Evolutionary conservation across 2,113 vertebrate genomes (phyloP), one percentile per base, ranked within the genome.

Genomic region (Cinclus mexicanus): DNA sequence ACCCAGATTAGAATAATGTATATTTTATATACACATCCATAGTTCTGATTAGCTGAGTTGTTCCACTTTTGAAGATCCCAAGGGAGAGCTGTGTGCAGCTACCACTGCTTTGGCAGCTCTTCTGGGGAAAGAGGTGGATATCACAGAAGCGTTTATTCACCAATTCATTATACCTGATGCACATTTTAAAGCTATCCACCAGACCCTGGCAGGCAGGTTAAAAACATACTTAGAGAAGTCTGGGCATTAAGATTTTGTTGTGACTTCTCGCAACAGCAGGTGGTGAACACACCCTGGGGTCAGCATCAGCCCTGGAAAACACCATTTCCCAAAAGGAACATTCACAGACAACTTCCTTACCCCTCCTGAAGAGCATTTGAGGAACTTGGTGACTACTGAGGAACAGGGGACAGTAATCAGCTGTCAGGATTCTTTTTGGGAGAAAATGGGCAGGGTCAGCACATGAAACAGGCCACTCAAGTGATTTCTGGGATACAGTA

Each of bases 321-420:
- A 31, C 28, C 3, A 1, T 7, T 3, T 12, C 26, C 56, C 49
- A 12, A 39, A 33, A 3, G 26, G 14, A 80, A 35, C 6, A 10
- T 1, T 24, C 4, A 25, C 1, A 0, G 18, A 21, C 12, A 46
- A 25, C 26, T 12, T 25, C 61, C 25, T 29, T 15, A 19, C 4
- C 1, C 49, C 20, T 47, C 49, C 61, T 37, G 39, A 67, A 55
- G 25, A 20, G 8, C 17, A 3, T 4, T 3, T 9, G 2, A 23
- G 16, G 29, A 49, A 6, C 4, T 24, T 26, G 13, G 71, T 4
- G 22, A 41, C 20, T n/a, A 7, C 31, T 28, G 23, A 29, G 6
- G 22, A 81, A 49, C 9, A 68, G 11, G 14, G 10, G 4, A 64
- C 10, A n/a, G 24, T 0, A 26, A 46, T 11, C 20, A 6, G 16